Evolutionary conservation across 2,797 vertebrate genomes (phyloP).

Genomic region (Falco columbarius): DNA sequence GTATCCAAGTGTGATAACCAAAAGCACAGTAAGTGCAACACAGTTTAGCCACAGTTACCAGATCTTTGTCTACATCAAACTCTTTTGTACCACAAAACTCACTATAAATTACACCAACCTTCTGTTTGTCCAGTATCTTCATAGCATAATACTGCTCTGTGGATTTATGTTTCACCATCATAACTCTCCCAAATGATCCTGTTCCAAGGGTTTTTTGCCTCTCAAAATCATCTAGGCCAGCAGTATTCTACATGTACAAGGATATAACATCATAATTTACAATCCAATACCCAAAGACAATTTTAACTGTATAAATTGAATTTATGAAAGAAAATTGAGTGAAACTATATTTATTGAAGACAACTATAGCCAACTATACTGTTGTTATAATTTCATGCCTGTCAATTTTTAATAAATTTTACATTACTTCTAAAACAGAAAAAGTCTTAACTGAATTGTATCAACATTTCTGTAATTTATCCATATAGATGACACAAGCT

Average conservation of each 20-base stretch:
- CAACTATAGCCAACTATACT: background rate
- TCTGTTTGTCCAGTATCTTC: slow-evolving; percentile 99
- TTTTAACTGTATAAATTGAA: background rate
- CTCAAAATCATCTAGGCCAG: slow-evolving; percentile 95
- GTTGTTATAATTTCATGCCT: background rate
- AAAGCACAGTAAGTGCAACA: background rate
- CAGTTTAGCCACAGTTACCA: background rate
- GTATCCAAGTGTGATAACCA: background rate
- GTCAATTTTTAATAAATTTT: background rate
- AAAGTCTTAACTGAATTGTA: background rate
- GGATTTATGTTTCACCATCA: slow-evolving; percentile 97
- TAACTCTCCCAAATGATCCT: slow-evolving; percentile 97
- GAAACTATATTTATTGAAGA: background rate
- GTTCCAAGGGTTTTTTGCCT: slow-evolving; percentile 98
- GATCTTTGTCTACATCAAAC: background rate
- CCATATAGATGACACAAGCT: background rate
- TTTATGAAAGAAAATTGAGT: background rate
- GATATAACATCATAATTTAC: slow-evolving; percentile 30
- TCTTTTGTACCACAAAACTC: background rate
- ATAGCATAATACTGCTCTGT: slow-evolving; percentile 97
- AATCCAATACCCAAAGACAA: background rate
- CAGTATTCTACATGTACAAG: slow-evolving; percentile 85
- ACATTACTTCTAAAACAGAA: background rate
- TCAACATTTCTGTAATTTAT: background rate
- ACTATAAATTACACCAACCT: slow-evolving; percentile 80